Evolutionary conservation across 2,797 vertebrate genomes (phyloP).

Genomic region (Heteromormyrus szaboi): DNA sequence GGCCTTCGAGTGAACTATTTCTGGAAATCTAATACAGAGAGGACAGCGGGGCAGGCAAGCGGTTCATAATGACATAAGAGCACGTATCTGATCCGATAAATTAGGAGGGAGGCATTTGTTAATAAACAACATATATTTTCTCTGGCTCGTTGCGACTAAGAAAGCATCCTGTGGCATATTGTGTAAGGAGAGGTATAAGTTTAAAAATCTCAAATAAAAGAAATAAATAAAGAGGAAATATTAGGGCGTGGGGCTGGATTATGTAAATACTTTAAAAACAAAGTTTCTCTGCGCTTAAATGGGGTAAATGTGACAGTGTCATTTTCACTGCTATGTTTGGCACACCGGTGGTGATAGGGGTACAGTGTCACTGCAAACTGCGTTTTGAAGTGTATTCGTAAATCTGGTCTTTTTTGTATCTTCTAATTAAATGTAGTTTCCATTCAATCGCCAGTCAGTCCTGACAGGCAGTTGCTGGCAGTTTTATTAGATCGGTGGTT

Average conservation of each 20-base stretch:
- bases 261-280: not conserved
- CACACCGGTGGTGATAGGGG: not conserved
- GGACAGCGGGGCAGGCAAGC: not conserved
- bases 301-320: not conserved
- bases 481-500: not conserved
- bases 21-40: constrained; percentile 9
- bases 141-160: not conserved
- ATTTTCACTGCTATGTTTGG: not conserved
- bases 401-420: not conserved
- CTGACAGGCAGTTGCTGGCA: not conserved
- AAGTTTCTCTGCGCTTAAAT: not conserved
- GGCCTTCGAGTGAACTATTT: not conserved
- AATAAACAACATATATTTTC: not conserved
- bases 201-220: not conserved
- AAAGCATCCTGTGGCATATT: not conserved
- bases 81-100: not conserved
- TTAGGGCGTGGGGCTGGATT: not conserved
- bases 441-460: not conserved
- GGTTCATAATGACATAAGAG: not conserved
- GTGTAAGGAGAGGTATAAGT: not conserved
- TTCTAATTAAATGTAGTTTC: not conserved
- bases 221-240: not conserved
- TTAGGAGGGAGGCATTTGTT: not conserved
- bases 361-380: not conserved
- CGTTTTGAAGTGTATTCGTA: not conserved